These are phyloP conservation scores for Zaprionus bogoriensis DNA, from an alignment of 2,888 invertebrate genomes.

Conservation along the genomic window DNA sequence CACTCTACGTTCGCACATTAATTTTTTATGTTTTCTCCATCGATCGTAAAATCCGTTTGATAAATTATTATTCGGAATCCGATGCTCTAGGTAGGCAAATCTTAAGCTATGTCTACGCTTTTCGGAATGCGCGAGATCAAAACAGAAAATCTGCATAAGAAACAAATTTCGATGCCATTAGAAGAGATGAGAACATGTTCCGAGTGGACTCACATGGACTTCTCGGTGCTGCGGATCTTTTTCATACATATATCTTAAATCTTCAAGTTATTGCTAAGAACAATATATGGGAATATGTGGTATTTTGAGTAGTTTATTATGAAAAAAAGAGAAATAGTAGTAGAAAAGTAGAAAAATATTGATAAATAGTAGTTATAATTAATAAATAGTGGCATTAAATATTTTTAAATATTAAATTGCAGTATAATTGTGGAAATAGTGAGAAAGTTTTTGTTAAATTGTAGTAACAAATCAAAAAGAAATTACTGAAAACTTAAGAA, in stretches of 20 bases:
- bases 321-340: background rate
- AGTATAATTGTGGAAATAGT: too few species aligned
- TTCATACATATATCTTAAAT: too few species aligned
- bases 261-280: too few species aligned
- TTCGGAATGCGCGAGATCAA: background rate
- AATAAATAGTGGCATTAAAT: too few species aligned
- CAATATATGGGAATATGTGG: too few species aligned
- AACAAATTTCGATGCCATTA: background rate
- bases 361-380: background rate
- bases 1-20: conserved; percentile 49
- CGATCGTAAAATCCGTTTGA: conserved; percentile 77
- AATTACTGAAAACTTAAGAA: too few species aligned
- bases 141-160: background rate
- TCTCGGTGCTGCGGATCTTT: too few species aligned
- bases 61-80: conserved; percentile 77
- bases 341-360: background rate
- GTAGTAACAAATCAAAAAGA: too few species aligned
- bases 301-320: background rate
- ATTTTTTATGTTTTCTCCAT: conserved; percentile 67
- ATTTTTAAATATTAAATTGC: too few species aligned
- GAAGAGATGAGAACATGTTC: background rate
- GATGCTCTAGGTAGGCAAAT: conserved; percentile 22
- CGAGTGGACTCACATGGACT: background rate
- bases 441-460: too few species aligned
- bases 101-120: background rate